phyloP scores from a whole-genome alignment of 2,113 vertebrate genomes.

The Megaleporinus macrocephalus region DNA sequence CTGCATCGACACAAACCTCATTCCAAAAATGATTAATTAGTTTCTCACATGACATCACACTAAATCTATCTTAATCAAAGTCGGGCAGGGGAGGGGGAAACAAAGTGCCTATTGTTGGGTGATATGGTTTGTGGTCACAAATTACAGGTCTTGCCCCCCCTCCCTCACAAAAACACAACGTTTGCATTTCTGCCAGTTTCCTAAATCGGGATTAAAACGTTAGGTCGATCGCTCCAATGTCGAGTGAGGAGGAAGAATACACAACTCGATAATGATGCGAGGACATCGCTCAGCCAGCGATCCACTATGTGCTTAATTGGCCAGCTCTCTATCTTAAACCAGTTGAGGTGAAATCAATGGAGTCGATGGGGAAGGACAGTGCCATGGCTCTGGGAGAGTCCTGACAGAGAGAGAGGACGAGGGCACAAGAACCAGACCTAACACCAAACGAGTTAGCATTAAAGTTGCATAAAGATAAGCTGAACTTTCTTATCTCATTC shows the following conservation, averaged over 20 bases:
- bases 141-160: constrained; percentile 12
- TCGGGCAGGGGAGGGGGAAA: constrained; percentile 30
- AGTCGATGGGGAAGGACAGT: constrained; percentile 27
- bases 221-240: constrained; percentile 58
- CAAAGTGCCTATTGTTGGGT: constrained; percentile 43
- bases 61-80: constrained; percentile 71
- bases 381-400: not conserved
- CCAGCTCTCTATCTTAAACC: constrained; percentile 60
- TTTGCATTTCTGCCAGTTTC: constrained; percentile 63
- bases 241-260: not conserved
- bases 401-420: not conserved
- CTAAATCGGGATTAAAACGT: constrained; percentile 62
- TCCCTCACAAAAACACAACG: constrained; percentile 59
- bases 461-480: not conserved
- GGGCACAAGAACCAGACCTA: not conserved
- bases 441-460: not conserved
- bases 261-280: constrained; percentile 66
- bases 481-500: too few species aligned
- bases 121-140: constrained; percentile 47
- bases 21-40: constrained; percentile 73
- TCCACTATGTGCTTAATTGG: constrained; percentile 69
- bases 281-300: constrained; percentile 61
- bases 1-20: constrained; percentile 67
- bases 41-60: constrained; percentile 54
- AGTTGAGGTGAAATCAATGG: constrained; percentile 69